Conservation (phyloP, 64 coral and sea anemone genomes). For the Pocillopora damicornis region DNA sequence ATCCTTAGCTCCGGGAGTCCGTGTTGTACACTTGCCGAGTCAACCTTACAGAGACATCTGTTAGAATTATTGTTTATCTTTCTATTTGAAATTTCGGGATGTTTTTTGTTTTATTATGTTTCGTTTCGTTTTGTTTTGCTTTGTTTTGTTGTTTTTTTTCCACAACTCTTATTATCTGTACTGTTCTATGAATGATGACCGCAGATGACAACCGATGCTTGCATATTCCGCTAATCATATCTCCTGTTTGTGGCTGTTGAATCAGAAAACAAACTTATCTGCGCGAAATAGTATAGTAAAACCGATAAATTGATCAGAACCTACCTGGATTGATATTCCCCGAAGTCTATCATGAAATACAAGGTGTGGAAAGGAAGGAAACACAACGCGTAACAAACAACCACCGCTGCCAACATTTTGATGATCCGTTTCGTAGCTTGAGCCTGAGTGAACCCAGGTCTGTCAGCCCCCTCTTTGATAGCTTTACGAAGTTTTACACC, state of each 20-base stretch:
- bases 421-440: constrained; percentile 77
- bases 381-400: constrained; percentile 91
- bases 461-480: constrained; percentile 83
- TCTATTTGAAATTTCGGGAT: no score
- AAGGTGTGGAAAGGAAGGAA: constrained; percentile 81
- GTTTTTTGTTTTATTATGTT: no score
- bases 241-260: neutral
- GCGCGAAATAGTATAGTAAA: neutral
- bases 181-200: no score
- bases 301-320: neutral
- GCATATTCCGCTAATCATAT: no score
- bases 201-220: no score
- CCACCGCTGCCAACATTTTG: constrained; percentile 82
- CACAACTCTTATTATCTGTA: no score
- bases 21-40: no score
- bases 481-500: constrained; percentile 78
- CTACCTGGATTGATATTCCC: constrained; percentile 32
- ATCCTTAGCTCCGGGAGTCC: no score
- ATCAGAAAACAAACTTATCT: neutral
- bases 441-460: constrained; percentile 81
- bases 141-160: no score
- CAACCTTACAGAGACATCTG: no score
- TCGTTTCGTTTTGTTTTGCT: no score
- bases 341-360: constrained; percentile 62
- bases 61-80: no score